Conservation (phyloP, 1,140 invertebrate genomes). For the Trinorchestia longiramus region DNA sequence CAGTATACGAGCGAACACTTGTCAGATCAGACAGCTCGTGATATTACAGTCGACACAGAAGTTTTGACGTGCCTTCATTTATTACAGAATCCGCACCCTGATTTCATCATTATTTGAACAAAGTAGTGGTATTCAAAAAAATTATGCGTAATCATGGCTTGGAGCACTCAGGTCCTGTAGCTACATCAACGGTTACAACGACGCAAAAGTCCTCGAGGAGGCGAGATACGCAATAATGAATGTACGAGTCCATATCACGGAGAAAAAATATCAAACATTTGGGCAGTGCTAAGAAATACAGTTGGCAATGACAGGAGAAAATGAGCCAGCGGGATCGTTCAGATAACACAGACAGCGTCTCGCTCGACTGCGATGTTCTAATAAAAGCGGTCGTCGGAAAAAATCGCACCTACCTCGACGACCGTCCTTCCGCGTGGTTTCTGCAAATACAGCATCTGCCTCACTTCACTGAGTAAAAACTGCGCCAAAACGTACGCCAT, state of each 20-base stretch:
- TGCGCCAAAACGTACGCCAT: neutral
- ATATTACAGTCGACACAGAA: neutral
- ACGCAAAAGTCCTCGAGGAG: neutral
- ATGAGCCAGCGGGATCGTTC: neutral
- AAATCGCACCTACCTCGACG: neutral
- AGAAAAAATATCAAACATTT: neutral
- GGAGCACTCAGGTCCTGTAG: neutral
- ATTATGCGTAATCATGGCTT: neutral
- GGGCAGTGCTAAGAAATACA: constrained; percentile 30
- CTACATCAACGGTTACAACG: neutral
- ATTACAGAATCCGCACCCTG: neutral
- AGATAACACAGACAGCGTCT: constrained; percentile 10
- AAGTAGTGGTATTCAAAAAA: neutral
- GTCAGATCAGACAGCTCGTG: neutral
- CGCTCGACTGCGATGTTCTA: neutral
- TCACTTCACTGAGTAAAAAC: neutral
- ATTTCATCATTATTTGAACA: neutral
- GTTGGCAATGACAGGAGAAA: constrained; percentile 30
- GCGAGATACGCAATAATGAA: constrained; percentile 8
- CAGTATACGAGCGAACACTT: neutral
- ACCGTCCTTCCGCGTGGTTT: neutral
- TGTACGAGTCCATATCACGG: constrained; percentile 13
- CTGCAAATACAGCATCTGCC: neutral
- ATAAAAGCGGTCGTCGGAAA: neutral
- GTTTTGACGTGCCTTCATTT: neutral